A percentile compares a stretch with the other conserved stretches of the same genome.
Evolutionary conservation across 2,888 invertebrate genomes (phyloP).

Genomic region (Pocota personata): DNA sequence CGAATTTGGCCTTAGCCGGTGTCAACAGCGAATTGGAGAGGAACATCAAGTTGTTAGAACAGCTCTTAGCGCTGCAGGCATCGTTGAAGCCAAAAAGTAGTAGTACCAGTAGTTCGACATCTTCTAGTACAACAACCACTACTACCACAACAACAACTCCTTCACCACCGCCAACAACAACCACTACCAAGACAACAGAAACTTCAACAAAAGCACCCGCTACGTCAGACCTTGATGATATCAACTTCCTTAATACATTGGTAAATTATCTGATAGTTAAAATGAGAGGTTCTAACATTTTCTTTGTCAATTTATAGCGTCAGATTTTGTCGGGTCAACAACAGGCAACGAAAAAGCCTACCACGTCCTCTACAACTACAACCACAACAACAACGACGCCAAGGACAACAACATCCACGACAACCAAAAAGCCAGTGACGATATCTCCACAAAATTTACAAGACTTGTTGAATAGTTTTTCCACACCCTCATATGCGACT

Average conservation of each 20-base stretch:
- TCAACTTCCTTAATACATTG: constrained; percentile 85
- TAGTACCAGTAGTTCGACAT: constrained; percentile 22
- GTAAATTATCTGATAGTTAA: constrained; percentile 80
- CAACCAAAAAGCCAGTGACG: constrained; percentile 77
- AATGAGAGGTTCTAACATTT: neutral
- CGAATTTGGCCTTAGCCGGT: neutral
- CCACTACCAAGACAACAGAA: constrained; percentile 32
- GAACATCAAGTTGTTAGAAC: constrained; percentile 67
- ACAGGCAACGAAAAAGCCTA: constrained; percentile 25
- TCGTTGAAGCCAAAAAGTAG: constrained; percentile 70
- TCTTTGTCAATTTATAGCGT: constrained; percentile 50
- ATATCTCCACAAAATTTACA: constrained; percentile 78
- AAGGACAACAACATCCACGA: constrained; percentile 77
- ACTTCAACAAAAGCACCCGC: constrained; percentile 76
- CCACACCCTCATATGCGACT: constrained; percentile 64
- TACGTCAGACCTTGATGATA: constrained; percentile 84
- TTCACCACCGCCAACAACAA: constrained; percentile 36
- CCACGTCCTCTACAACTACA: constrained; percentile 77
- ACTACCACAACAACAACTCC: constrained; percentile 34
- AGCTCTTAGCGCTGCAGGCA: constrained; percentile 74
- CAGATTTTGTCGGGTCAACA: constrained; percentile 66
- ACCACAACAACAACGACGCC: constrained; percentile 75
- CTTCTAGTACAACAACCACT: constrained; percentile 35
- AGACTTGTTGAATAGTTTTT: constrained; percentile 60
- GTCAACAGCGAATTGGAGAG: constrained; percentile 57